These are phyloP conservation scores for Saccostrea cuccullata DNA, from an alignment of 1,140 invertebrate genomes.

Conservation along the genomic window DNA sequence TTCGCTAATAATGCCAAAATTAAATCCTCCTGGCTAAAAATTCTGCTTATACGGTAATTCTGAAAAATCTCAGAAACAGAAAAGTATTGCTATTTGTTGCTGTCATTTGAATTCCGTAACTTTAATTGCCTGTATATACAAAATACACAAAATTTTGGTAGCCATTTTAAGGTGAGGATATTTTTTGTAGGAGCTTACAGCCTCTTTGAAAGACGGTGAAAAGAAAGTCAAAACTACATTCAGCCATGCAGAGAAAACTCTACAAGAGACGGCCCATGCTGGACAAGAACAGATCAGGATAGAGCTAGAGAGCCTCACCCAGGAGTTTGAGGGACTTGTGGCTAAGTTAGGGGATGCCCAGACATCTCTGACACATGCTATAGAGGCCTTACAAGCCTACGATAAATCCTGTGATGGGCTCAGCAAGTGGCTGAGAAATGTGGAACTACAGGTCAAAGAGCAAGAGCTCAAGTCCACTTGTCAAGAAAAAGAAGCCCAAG, in stretches of 20 bases:
- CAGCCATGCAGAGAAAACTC: conserved; percentile 68
- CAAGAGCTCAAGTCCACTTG: conserved; percentile 92
- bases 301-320: conserved; percentile 85
- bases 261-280: conserved; percentile 85
- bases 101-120: too few relatives aligned
- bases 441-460: conserved; percentile 91
- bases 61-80: too few relatives aligned
- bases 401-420: conserved; percentile 87
- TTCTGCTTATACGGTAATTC: too few relatives aligned
- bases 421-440: conserved; percentile 90
- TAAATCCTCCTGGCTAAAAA: too few relatives aligned
- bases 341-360: conserved; percentile 80
- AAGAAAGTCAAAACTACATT: conserved; percentile 69
- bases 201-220: conserved; percentile 71
- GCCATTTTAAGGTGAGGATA: too few relatives aligned
- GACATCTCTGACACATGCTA: conserved; percentile 83
- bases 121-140: too few relatives aligned
- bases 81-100: too few relatives aligned
- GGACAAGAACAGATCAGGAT: conserved; percentile 88
- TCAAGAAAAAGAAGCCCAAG: conserved; percentile 88
- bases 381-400: conserved; percentile 88
- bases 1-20: too few relatives aligned
- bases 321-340: conserved; percentile 89
- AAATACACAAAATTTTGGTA: too few relatives aligned
- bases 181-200: conserved; percentile 65